Evolutionary conservation across 2,113 vertebrate species (phyloP).

Genomic region (Peromyscus polionotus): DNA sequence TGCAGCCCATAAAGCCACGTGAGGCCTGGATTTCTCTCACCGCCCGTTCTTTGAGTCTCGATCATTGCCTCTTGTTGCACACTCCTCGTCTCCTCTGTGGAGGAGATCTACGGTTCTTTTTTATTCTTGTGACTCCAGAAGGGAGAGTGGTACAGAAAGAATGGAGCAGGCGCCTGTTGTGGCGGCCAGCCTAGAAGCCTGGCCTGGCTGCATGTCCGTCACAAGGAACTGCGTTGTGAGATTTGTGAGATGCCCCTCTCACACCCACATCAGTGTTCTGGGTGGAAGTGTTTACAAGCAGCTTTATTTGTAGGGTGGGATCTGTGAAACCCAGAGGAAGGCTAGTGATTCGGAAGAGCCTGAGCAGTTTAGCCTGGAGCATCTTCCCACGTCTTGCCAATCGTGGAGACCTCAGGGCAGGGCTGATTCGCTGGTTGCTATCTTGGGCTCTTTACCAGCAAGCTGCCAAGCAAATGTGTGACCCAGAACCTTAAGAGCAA

Average conservation of each 20-base stretch:
- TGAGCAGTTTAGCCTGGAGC: neutral
- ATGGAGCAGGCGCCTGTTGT: neutral
- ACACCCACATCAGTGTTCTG: neutral
- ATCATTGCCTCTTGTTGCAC: neutral
- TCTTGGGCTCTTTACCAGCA: conserved; percentile 10
- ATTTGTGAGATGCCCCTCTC: neutral
- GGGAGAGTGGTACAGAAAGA: neutral
- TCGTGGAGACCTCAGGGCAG: neutral
- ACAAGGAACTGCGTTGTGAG: neutral
- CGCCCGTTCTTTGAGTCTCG: neutral
- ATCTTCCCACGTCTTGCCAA: neutral
- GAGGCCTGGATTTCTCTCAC: neutral
- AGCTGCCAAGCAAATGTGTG: neutral
- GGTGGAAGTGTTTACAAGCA: neutral
- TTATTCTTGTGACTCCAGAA: neutral
- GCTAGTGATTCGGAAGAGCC: neutral
- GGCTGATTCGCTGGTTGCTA: neutral
- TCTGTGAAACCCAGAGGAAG: conserved; percentile 17
- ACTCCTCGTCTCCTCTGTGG: neutral
- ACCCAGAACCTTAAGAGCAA: neutral
- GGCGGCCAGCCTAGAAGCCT: neutral
- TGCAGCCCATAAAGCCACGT: neutral
- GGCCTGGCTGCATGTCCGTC: neutral
- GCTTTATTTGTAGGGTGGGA: neutral
- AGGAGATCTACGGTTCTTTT: conserved; percentile 17